Conservation (phyloP, 1,140 invertebrate genomes). For the Pogonomyrmex californicus region DNA sequence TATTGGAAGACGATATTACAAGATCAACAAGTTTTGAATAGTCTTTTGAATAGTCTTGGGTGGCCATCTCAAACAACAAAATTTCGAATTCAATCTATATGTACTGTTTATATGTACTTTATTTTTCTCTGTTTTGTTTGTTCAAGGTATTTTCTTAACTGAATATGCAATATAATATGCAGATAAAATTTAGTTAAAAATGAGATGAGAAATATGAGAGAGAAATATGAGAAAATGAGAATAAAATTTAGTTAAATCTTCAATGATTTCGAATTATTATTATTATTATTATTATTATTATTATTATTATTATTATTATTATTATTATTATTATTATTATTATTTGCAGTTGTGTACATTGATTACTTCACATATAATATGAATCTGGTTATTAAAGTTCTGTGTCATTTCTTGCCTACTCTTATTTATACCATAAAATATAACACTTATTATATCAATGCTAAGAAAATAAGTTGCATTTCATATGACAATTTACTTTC, state of each 20-base stretch:
- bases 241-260: too few relatives aligned
- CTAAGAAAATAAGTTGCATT: conserved; percentile 4
- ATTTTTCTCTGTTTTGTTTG: background rate
- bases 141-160: background rate
- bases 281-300: too few relatives aligned
- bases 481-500: background rate
- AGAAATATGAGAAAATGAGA: too few relatives aligned
- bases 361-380: background rate
- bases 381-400: background rate
- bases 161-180: too few relatives aligned
- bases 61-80: conserved; percentile 14
- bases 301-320: too few relatives aligned
- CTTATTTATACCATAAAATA: conserved; percentile 4
- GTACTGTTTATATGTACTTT: background rate
- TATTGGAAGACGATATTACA: conserved; percentile 23
- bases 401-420: background rate
- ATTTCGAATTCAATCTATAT: background rate
- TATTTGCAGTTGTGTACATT: conserved; percentile 11
- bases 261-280: too few relatives aligned
- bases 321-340: too few relatives aligned
- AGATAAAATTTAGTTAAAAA: too few relatives aligned
- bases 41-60: background rate
- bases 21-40: conserved; percentile 7
- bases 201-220: too few relatives aligned
- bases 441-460: conserved; percentile 1